These are phyloP conservation scores for Drosophila merina DNA, from an alignment of 2,888 invertebrate species.

Conservation along the genomic window DNA sequence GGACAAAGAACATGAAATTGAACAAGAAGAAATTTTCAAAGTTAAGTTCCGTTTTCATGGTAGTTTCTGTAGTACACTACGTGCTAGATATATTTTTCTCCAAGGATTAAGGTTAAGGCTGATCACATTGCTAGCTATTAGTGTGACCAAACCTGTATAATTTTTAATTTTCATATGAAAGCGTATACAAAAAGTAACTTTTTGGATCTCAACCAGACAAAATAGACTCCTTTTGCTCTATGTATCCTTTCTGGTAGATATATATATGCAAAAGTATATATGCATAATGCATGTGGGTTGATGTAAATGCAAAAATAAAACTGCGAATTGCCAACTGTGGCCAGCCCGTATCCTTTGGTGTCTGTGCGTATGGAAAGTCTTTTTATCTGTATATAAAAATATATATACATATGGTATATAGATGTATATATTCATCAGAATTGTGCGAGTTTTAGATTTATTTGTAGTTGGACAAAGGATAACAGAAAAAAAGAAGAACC, in stretches of 20 bases:
- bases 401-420: neutral
- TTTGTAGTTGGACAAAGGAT: constrained; percentile 57
- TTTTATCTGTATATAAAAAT: neutral
- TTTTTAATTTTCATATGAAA: neutral
- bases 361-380: constrained; percentile 28
- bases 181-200: constrained; percentile 27
- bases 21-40: constrained; percentile 21
- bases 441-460: constrained; percentile 78
- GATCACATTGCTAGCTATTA: no score
- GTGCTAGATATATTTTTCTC: neutral
- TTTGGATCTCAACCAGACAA: constrained; percentile 1
- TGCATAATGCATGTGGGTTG: constrained; percentile 75
- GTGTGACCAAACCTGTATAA: neutral
- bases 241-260: neutral
- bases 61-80: neutral
- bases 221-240: constrained; percentile 11
- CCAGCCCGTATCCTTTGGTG: constrained; percentile 63
- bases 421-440: constrained; percentile 57
- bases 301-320: constrained; percentile 74
- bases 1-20: constrained; percentile 30
- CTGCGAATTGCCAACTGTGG: constrained; percentile 71
- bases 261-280: constrained; percentile 29
- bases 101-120: neutral
- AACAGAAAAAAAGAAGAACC: constrained; percentile 4
- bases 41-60: constrained; percentile 14